Base-by-base conservation (phyloP, 2,888 invertebrate genomes). In the Leptopterna dolabrata region DNA sequence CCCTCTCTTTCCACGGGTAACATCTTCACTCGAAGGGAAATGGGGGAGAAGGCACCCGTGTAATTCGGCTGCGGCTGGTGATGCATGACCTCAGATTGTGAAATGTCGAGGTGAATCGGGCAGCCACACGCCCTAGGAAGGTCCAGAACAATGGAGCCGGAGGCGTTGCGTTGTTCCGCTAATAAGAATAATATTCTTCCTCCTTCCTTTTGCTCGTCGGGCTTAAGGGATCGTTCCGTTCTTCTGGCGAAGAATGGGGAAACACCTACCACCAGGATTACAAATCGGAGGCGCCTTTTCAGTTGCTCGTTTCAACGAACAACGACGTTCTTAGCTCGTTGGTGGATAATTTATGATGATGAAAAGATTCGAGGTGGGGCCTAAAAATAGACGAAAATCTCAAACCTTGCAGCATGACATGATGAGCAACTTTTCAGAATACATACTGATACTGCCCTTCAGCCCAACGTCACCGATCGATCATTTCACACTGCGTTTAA, bases 31-130 rank as follows among this genome's bases (percentile, higher is more conserved):
- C 13, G 24, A 63, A 63, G 63, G 63, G 24, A 24, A 24, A 63
- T 13, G 4, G 47, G 47, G 63, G 24, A 24, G 78, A 45, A 45
- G 45, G 43, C 11, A 76, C 76, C n/a, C 76, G 76, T 76, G 76
- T 76, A 41, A 45, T 78, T 78, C 27, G 19, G 45, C 45, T 27
- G 16, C 27, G 27, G n/a, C 76, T 36, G 41, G 78, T 78, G 78
- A 78, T 78, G 78, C 78, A 45, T 78, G 78, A 78, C 45, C 78
- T 41, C 73, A 45, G 78, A 78, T 78, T 78, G 78, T 78, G 78
- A 78, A 78, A 78, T 27, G 19, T 78, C 45, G 78, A 45, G 78
- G 45, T 45, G 78, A 78, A 45, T 78, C 41, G 13, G 36, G 36
- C 36, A 36, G 36, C 2, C 36, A 36, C 36, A 36, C 7, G 36